These are phyloP conservation scores for Lycaon pictus DNA, from an alignment of 2,113 vertebrate species.

Conservation along the genomic window DNA sequence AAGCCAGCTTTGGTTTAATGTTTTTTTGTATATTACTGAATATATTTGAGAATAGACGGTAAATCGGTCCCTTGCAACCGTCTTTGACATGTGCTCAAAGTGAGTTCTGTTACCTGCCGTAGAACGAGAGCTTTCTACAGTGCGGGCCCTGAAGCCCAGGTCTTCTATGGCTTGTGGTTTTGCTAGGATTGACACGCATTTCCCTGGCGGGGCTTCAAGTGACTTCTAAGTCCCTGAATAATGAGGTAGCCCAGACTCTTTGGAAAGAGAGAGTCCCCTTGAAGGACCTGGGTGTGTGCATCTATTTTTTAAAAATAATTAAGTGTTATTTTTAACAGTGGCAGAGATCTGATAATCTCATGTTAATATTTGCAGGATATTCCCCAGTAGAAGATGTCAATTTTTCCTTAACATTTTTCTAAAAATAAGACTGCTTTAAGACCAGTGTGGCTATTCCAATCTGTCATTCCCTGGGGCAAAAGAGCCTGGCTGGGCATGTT, in stretches of 20 bases:
- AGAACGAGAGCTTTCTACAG: constrained; percentile 3
- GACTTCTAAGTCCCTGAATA: neutral
- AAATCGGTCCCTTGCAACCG: neutral
- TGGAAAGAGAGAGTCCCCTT: constrained; percentile 46
- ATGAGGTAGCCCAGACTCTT: constrained; percentile 40
- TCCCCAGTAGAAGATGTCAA: constrained; percentile 16
- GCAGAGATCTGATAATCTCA: neutral
- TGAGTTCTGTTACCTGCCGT: neutral
- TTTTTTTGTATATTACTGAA: neutral
- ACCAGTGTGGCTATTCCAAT: constrained; percentile 41
- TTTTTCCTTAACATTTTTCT: neutral
- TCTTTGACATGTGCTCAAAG: neutral
- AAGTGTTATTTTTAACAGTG: neutral
- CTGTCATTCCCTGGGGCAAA: neutral
- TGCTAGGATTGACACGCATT: neutral
- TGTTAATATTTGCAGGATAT: constrained; percentile 22
- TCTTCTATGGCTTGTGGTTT: neutral
- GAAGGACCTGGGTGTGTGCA: constrained; percentile 24
- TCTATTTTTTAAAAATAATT: constrained; percentile 30
- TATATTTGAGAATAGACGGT: neutral
- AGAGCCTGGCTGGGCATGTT: neutral
- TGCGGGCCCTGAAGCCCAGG: neutral
- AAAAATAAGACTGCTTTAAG: neutral
- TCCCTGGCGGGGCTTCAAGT: constrained; percentile 28
- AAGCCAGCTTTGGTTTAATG: neutral